Base-by-base conservation (phyloP, 2,888 invertebrate genomes). In the Ypsolopha scabrella region DNA sequence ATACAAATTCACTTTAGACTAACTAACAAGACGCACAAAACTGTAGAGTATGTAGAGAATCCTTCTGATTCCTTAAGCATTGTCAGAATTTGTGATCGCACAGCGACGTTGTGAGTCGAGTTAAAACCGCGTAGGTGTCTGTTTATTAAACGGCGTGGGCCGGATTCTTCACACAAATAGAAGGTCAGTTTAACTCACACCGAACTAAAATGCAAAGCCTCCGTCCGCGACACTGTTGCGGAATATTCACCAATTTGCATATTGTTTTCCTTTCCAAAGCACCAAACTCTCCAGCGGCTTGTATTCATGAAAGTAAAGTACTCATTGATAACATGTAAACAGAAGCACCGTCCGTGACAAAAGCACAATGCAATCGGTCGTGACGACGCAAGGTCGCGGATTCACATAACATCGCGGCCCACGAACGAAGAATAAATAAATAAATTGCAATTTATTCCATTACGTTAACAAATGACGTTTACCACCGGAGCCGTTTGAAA, bases 141-240 rank as follows among this genome's bases (percentile, higher is more conserved):
- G 56, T 76, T 76, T 79, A 83, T 70, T 77, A 70, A 59, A 57
- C 66, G 58, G 81, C 81, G 85, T 86, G 76, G 85, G 85, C 66
- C 67, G 82, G 71, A 68, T 72, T 69, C 70, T 75, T 70, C 65
- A 69, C 68, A 68, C 60, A 65, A 67, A 75, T 60, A 58, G 73
- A 80, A 82, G 83, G 81, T 80, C 82, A 80, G 63, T 61, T 68
- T 62, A 63, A 59, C 70, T 68, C 60, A 61, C 64, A 65, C 58
- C 55, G 60, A 68, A n/a, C n/a, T n/a, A n/a, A 63, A 63, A 58
- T 54, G 58, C 54, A 53, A 60, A 74, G 61, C 65, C 70, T 74
- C 68, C 62, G 57, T 74, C 68, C 62, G 57, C 64, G 60, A 55
- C 59, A 50, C 51, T 59, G 57, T 52, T 61, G 11, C 8, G 35